Base-by-base conservation (phyloP, 2,797 vertebrate species). In the Petrocephalus schoutedeni region DNA sequence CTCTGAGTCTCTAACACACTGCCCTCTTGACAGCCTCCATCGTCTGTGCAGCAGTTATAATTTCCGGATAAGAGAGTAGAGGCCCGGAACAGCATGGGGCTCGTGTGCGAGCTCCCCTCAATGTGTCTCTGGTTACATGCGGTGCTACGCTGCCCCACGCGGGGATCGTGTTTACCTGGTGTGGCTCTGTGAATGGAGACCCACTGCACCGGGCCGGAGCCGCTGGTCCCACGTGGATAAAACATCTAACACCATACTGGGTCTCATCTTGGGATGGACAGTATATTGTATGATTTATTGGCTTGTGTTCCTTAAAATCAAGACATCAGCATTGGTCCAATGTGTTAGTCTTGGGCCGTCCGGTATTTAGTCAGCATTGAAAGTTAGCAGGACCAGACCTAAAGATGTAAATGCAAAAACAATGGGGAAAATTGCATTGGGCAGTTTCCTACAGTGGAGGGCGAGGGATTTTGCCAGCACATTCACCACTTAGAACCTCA, bases 41-140 rank as follows among this genome's bases (percentile, higher is more conserved):
- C 59, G 85, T 89, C n/a, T 80, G 74, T 80, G 19, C 74, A n/a
- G 14, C 14, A 36, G 14, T 36, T 28, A 74, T 1, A 80, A 49
- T 49, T 80, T 45, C 74, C 45, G 71, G 0, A 54, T 86, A 71
- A 5, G 64, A 84, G 36, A 67, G 36, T 12, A 51, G 10, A 41
- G 28, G 23, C 53, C 74, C 54, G 49, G 49, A 53, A 21, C 7
- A 85, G 83, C 5, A 49, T 49, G 41, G 23, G 3, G 3, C 45
- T 4, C 41, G 64, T 59, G 21, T 61, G 56, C 61, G 41, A 21
- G 9, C 21, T 86, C 12, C 59, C 32, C 16, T 21, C 32, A 2
- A 4, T 8, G 54, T 61, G 74, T 80, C 85, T 87, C 88, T 87
- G 67, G 85, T 86, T 89, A 83, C 86, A 32, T 36, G 41, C 16